Percentiles rank a stretch among this genome's conserved stretches.
phyloP scores from a whole-genome alignment of 2,888 invertebrate genomes.

The Pachymerium ferrugineum region DNA sequence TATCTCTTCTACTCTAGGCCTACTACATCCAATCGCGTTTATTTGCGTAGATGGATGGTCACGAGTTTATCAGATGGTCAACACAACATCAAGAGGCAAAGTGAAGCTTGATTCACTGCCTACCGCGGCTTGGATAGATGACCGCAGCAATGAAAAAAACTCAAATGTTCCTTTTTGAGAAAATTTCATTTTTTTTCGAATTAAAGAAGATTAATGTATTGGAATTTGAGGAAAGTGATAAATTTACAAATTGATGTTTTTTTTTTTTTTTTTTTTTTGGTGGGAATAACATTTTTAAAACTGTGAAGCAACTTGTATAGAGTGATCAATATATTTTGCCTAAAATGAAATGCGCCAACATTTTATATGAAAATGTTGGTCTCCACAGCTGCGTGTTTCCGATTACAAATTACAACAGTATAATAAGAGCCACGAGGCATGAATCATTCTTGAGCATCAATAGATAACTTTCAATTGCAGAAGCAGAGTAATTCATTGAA shows the following conservation, averaged over 20 bases:
- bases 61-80: conserved; percentile 22
- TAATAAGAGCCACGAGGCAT: not conserved
- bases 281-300: too few relatives aligned
- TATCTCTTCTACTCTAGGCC: conserved; percentile 11
- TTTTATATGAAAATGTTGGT: not conserved
- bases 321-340: too few relatives aligned
- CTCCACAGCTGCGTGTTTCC: not conserved
- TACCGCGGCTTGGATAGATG: not conserved
- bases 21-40: conserved; percentile 21
- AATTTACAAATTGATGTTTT: too few relatives aligned
- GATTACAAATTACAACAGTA: not conserved
- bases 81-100: conserved; percentile 27
- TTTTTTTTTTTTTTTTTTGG: too few relatives aligned
- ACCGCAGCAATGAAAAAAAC: not conserved
- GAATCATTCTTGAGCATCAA: not conserved
- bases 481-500: conserved; percentile 5
- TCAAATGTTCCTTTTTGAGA: not conserved
- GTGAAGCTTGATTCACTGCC: conserved; percentile 22
- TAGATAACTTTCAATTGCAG: conserved; percentile 4
- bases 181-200: not conserved
- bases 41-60: conserved; percentile 27
- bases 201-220: too few relatives aligned
- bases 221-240: too few relatives aligned
- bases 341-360: not conserved
- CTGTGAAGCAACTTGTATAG: too few relatives aligned